Base-by-base conservation (phyloP, 1,140 invertebrate species). In the Frieseomelitta varia region DNA sequence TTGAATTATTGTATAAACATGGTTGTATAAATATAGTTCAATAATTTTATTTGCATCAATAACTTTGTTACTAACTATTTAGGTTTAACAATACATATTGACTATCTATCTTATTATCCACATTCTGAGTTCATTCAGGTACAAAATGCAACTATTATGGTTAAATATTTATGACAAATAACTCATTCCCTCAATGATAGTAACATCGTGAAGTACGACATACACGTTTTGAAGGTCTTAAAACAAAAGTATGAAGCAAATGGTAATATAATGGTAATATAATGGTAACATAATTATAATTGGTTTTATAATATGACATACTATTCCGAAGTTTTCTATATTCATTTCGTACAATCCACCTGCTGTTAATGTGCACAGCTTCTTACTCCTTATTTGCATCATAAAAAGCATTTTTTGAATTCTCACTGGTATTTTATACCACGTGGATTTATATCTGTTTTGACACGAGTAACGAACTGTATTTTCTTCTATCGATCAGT, bases 191-290 rank as follows among this genome's bases (percentile, higher is more conserved):
- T 79, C 1, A 79, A 6, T 4, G 77, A 79, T 27, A 68, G 4
- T 27, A 79, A 14, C 63, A 79, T 55, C 1, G 63, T 79, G 39
- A 79, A 53, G 27, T 79, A 79, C 27, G 77, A 79, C 77, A 79
- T 79, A 21, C 61, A 68, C 21, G 77, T 55, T n/a, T 79, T 79
- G 21, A 79, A 68, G 1, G 77, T 69, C 77, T 79, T 68, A 14
- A 79, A 79, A 68, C 6, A 27, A 4, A 78, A 65, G 0, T 47
- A 47, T 34, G 19, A 51, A 15, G 21, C 27, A 27, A 63, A 53
- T 21, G 21, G 19, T 2, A 24, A 30, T 19, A 2, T 30, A 30
- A 1, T 30, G 30, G 30, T 65, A 47, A 15, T 21, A 21, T 21
- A 27, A 77, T 11, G 30, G 47, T 15, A 24, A 34, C 2, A 10